Percentiles rank a stretch among this genome's conserved stretches.
These are phyloP conservation scores for Ceratina calcarata DNA, from an alignment of 1,140 invertebrate species.

Conservation along the genomic window DNA sequence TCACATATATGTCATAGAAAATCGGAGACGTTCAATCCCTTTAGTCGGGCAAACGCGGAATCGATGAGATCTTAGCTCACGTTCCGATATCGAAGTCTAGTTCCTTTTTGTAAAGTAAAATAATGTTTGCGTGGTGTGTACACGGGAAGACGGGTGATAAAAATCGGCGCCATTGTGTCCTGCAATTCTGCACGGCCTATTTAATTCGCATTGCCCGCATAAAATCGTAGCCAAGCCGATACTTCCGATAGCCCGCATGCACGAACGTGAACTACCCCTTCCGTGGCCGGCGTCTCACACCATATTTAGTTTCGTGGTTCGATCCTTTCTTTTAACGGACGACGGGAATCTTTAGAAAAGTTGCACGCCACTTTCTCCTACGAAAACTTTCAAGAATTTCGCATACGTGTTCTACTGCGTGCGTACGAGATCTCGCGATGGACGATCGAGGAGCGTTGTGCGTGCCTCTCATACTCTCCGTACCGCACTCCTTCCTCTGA, in stretches of 20 bases:
- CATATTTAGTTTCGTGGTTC: background rate
- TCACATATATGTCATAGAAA: no score
- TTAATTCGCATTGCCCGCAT: slow-evolving; percentile 58
- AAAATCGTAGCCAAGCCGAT: slow-evolving; percentile 64
- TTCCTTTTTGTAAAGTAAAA: background rate
- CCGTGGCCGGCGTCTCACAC: background rate
- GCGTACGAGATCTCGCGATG: slow-evolving; percentile 16
- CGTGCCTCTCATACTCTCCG: slow-evolving; percentile 47
- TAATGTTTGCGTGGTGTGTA: no score
- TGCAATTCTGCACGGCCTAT: slow-evolving; percentile 5
- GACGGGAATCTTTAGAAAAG: no score
- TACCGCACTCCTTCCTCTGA: slow-evolving; percentile 27
- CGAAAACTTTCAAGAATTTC: slow-evolving; percentile 29
- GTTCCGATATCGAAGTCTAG: background rate
- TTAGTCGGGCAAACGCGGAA: background rate
- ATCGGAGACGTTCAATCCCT: slow-evolving; percentile 36
- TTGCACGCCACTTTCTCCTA: no score
- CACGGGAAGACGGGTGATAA: background rate
- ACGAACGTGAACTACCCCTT: slow-evolving; percentile 36
- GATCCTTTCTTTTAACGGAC: background rate
- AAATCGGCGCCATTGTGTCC: slow-evolving; percentile 7
- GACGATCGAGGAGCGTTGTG: slow-evolving; percentile 58
- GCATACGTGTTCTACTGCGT: slow-evolving; percentile 48
- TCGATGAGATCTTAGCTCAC: background rate
- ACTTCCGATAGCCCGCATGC: slow-evolving; percentile 77